Evolutionary conservation across 2,797 vertebrate genomes (phyloP), one percentile per base, ranked within the genome.

Genomic region (Acrocephalus scirpaceus): DNA sequence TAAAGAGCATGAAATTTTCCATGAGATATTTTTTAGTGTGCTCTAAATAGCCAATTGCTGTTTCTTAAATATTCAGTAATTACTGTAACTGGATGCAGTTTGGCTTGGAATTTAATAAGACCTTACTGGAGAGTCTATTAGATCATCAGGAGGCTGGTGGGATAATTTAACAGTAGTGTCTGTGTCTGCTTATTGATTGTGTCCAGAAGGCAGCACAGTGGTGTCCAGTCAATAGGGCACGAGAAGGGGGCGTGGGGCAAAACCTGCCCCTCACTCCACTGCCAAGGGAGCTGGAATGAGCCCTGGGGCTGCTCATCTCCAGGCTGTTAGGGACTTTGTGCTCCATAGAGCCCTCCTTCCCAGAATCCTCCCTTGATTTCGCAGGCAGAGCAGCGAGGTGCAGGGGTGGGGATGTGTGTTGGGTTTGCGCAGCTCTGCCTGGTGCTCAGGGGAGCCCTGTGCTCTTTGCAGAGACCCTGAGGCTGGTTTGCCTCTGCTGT

Each of bases 21-120:
- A 2, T 61, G 74, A 86, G 87, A 38, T 89, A 83, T 94, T 94
- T 90, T 85, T 82, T 87, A 94, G 77, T 32, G 40, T 86, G 86
- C 69, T 91, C 86, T 94, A 95, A 95, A 95, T 77, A 90, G 74
- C 53, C 83, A 69, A 57, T 85, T 90, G 80, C 60, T 89, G 58
- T 74, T 96, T 90, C 91, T 92, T 95, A 94, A 96, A 95, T 95
- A 95, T 87, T 64, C 94, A 93, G 83, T 95, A 95, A 95, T 96
- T 93, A 92, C 93, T 90, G 90, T 94, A 90, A 89, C 92, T 77
- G 88, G 95, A 88, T 92, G 89, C 48, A 95, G 88, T 88, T 90
- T 94, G 74, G 67, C 88, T 89, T 93, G 77, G 88, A 93, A 95
- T 95, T 95, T 93, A 96, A 85, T 95, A 88, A 95, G 95, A 85